phyloP scores from a whole-genome alignment of 2,113 vertebrate species.

The Hylia prasina region DNA sequence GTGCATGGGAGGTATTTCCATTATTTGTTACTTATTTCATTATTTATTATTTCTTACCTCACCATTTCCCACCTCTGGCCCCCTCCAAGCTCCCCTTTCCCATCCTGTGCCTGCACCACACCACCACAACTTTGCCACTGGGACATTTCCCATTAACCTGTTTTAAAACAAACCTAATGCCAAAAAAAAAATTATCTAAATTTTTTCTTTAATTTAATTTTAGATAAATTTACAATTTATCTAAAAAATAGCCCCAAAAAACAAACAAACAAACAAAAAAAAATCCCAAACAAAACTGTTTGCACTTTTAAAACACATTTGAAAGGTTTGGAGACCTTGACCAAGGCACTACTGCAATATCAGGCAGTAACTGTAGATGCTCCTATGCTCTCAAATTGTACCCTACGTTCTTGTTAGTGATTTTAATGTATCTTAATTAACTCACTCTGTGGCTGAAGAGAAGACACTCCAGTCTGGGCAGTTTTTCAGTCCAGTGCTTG shows the following conservation, averaged over 20 bases:
- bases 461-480: constrained; percentile 21
- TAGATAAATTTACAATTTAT: background rate
- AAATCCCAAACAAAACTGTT: too few relatives aligned
- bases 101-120: rapidly evolving
- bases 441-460: background rate
- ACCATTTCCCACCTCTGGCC: background rate
- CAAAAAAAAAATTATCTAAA: too few relatives aligned
- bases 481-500: background rate
- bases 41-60: background rate
- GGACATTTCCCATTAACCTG: background rate
- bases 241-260: too few relatives aligned
- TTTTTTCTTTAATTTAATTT: too few relatives aligned
- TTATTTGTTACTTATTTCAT: background rate
- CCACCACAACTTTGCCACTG: rapidly evolving
- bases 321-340: background rate
- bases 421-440: constrained; percentile 26
- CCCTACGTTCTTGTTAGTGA: background rate
- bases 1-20: rapidly evolving
- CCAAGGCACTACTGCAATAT: background rate
- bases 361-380: background rate
- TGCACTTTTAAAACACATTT: background rate
- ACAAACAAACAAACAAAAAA: too few relatives aligned
- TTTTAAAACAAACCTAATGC: background rate
- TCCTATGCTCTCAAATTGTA: background rate
- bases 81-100: background rate